Evolutionary conservation across 2,113 vertebrate species (phyloP).

Genomic region (Chelonoidis abingdonii): DNA sequence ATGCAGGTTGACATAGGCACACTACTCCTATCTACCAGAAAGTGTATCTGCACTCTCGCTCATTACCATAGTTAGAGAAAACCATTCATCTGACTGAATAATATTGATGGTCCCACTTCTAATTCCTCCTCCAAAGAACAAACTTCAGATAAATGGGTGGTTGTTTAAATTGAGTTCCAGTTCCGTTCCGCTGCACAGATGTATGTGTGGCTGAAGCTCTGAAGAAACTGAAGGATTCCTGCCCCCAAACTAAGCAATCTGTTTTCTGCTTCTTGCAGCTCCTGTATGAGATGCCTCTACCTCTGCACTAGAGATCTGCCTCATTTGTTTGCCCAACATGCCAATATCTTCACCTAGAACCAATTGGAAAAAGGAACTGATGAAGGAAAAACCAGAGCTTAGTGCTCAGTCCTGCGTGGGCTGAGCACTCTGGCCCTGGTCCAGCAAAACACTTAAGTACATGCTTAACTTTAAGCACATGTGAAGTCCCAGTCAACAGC

Average conservation of each 20-base stretch:
- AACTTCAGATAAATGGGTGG: background rate
- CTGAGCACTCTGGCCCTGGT: background rate
- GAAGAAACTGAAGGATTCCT: background rate
- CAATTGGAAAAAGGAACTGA: background rate
- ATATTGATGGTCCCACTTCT: background rate
- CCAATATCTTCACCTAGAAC: background rate
- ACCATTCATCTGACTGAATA: background rate
- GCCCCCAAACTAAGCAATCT: background rate
- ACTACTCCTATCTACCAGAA: background rate
- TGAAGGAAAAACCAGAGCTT: background rate
- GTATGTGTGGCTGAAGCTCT: background rate
- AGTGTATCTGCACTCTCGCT: background rate
- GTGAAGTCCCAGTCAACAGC: background rate
- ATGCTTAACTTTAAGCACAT: background rate
- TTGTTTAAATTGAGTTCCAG: background rate
- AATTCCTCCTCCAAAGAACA: background rate
- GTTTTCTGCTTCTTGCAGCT: background rate
- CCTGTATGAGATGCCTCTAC: background rate
- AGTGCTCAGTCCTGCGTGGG: background rate
- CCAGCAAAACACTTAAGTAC: background rate
- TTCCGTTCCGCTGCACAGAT: background rate
- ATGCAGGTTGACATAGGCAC: rapidly evolving
- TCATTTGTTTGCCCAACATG: background rate
- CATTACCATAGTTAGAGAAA: background rate
- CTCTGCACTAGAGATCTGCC: background rate